phyloP scores from a whole-genome alignment of 2,113 vertebrate species.

The Origma solitaria region DNA sequence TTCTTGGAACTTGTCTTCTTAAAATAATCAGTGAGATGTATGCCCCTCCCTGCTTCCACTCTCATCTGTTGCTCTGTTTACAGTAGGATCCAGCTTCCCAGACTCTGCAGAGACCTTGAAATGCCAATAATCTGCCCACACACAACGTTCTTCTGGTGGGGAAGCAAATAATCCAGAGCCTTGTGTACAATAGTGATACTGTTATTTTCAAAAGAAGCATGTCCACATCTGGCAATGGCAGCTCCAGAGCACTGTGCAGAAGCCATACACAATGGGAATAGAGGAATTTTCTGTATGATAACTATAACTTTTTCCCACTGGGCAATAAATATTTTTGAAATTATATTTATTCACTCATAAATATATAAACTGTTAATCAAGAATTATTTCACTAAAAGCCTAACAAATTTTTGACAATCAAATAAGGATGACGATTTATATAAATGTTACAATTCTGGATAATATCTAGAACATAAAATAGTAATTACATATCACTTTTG shows the following conservation, averaged over 20 bases:
- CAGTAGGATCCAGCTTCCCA: slow-evolving; percentile 62
- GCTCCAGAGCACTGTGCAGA: slow-evolving; percentile 32
- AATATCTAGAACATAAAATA: neutral
- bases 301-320: neutral
- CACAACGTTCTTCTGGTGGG: slow-evolving; percentile 43
- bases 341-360: slow-evolving; percentile 51
- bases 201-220: slow-evolving; percentile 75
- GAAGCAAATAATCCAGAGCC: slow-evolving; percentile 60
- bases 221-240: slow-evolving; percentile 69
- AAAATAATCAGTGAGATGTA: slow-evolving; percentile 63
- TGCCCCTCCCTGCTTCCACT: neutral
- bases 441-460: neutral
- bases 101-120: slow-evolving; percentile 58
- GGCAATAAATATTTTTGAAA: slow-evolving; percentile 37
- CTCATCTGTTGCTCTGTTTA: slow-evolving; percentile 64
- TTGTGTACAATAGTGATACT: slow-evolving; percentile 59
- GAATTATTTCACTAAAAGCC: neutral
- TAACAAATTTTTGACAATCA: neutral
- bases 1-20: slow-evolving; percentile 63
- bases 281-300: slow-evolving; percentile 15
- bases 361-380: slow-evolving; percentile 39
- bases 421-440: neutral
- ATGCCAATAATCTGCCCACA: slow-evolving; percentile 70
- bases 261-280: slow-evolving; percentile 35
- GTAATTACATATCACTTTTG: neutral